phyloP scores from a whole-genome alignment of 2,797 vertebrate genomes.

The Ctenochaetus hawaiiensis region DNA sequence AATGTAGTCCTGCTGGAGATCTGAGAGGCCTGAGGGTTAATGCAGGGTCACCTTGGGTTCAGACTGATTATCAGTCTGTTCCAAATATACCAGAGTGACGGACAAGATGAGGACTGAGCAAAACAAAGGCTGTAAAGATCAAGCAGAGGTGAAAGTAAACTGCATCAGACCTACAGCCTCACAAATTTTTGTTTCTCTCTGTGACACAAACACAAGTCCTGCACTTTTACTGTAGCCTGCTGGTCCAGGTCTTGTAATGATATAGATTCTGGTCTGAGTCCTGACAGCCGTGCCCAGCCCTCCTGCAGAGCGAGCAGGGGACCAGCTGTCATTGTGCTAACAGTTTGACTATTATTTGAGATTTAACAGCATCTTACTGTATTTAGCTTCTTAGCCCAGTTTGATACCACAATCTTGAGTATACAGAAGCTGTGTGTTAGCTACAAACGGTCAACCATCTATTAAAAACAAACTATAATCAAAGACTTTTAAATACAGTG shows the following conservation, averaged over 20 bases:
- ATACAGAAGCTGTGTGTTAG: conserved; percentile 1
- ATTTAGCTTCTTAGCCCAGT: conserved; percentile 56
- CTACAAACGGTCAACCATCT: conserved; percentile 7
- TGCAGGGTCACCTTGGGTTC: conserved; percentile 3
- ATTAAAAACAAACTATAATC: conserved; percentile 1
- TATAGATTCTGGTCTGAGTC: conserved; percentile 7
- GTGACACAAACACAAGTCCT: background rate
- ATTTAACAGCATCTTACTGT: conserved; percentile 60
- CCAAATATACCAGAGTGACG: conserved; percentile 48
- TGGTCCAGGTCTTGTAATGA: background rate
- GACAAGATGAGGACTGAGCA: conserved; percentile 11
- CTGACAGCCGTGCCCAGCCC: conserved; percentile 19
- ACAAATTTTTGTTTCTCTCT: background rate
- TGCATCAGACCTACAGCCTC: background rate
- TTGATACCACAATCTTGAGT: conserved; percentile 27
- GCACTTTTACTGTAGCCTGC: conserved; percentile 1
- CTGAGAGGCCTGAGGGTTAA: conserved; percentile 2
- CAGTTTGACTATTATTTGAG: conserved; percentile 53
- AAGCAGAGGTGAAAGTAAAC: conserved; percentile 1
- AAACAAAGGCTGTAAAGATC: conserved; percentile 1
- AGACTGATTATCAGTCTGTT: conserved; percentile 44
- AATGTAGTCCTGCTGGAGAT: conserved; percentile 1
- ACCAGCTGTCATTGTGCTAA: conserved; percentile 65
- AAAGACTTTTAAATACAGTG: conserved; percentile 3
- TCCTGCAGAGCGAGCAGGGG: conserved; percentile 44